Evolutionary conservation across 2,888 invertebrate genomes (phyloP).

Genomic region (Omphaloscelis lunosa): DNA sequence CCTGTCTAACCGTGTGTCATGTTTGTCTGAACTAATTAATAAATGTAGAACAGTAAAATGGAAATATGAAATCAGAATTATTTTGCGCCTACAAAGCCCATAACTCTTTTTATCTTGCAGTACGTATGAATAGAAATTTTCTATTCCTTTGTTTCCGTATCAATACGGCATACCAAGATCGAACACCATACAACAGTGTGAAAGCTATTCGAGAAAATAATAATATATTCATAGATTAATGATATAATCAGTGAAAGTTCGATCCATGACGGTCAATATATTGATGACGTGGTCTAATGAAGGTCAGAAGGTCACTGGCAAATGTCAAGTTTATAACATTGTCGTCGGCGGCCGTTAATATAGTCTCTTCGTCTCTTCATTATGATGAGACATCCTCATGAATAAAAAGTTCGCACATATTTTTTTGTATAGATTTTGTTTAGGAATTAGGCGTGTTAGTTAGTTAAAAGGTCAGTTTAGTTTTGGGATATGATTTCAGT

Average conservation of each 20-base stretch:
- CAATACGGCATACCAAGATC: slow-evolving; percentile 32
- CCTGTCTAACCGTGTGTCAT: not conserved
- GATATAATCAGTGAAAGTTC: slow-evolving; percentile 60
- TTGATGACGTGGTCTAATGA: slow-evolving; percentile 34
- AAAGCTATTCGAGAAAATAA: slow-evolving; percentile 44
- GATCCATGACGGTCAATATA: slow-evolving; percentile 35
- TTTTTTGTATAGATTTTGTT: slow-evolving; percentile 8
- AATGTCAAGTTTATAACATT: slow-evolving; percentile 47
- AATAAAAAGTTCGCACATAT: slow-evolving; percentile 32
- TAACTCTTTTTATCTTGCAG: not conserved
- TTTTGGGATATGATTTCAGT: slow-evolving; percentile 41
- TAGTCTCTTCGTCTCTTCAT: not conserved
- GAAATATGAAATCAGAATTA: too few species aligned
- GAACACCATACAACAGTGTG: slow-evolving; percentile 30
- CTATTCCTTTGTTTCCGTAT: slow-evolving; percentile 38
- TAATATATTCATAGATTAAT: slow-evolving; percentile 52
- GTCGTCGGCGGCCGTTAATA: slow-evolving; percentile 44
- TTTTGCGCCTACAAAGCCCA: not conserved
- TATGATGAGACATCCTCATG: slow-evolving; percentile 28
- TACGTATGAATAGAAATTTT: slow-evolving; percentile 3
- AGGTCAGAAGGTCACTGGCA: slow-evolving; percentile 50
- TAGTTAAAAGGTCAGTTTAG: slow-evolving; percentile 38
- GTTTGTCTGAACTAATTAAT: not conserved
- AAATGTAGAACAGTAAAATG: not conserved
- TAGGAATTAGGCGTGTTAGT: slow-evolving; percentile 26